A percentile compares a stretch with the other conserved stretches of the same genome.
Evolutionary conservation across 53 echinoderm and acorn worm genomes (phyloP).

Genomic region (Luidia sarsii): DNA sequence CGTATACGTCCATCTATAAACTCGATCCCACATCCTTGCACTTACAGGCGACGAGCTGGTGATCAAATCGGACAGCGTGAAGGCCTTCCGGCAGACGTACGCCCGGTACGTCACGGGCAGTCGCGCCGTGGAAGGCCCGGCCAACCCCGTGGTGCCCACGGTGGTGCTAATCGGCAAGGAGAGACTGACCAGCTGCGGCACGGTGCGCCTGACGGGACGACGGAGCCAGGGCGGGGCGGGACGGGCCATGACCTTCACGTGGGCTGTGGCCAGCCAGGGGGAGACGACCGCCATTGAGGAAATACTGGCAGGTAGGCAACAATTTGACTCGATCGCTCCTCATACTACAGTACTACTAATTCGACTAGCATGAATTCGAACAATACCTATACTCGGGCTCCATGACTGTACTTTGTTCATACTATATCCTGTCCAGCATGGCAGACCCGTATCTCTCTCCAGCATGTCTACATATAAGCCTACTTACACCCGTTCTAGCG

Average conservation of each 20-base stretch:
- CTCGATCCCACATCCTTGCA: no score
- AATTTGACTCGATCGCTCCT: background rate
- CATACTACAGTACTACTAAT: no score
- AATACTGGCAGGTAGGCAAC: slow-evolving; percentile 53
- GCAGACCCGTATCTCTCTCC: no score
- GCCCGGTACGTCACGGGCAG: slow-evolving; percentile 55
- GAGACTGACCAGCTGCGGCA: slow-evolving; percentile 73
- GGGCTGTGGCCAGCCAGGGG: slow-evolving; percentile 62
- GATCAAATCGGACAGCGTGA: slow-evolving; percentile 44
- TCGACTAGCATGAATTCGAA: no score
- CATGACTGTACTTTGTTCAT: no score
- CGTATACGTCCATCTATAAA: no score
- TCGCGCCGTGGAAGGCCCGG: slow-evolving; percentile 53
- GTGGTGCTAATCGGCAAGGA: slow-evolving; percentile 60
- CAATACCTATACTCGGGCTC: no score
- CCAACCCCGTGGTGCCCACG: slow-evolving; percentile 31
- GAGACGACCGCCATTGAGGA: slow-evolving; percentile 42
- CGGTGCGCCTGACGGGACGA: slow-evolving; percentile 47
- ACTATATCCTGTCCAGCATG: no score
- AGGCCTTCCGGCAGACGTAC: slow-evolving; percentile 52
- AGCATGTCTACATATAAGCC: no score
- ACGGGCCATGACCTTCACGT: slow-evolving; percentile 55
- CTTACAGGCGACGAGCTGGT: slow-evolving; percentile 62
- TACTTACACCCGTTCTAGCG: no score
- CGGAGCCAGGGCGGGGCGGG: slow-evolving; percentile 70